Evolutionary conservation across 2,113 vertebrate genomes (phyloP).

Genomic region (Spilogale gracilis): DNA sequence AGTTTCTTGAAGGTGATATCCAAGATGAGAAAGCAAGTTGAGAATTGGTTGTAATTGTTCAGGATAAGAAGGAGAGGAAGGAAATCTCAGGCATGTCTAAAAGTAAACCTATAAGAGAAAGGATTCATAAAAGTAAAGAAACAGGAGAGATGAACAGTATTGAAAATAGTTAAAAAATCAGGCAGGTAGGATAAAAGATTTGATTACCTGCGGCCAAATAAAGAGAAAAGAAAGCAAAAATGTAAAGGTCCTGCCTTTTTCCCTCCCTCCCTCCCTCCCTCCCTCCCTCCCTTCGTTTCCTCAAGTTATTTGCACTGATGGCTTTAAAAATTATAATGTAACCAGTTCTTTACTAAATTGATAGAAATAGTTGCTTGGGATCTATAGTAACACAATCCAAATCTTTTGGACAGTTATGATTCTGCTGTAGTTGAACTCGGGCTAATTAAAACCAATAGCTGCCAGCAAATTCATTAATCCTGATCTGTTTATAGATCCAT

Average conservation of each 20-base stretch:
- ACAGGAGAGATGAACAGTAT: neutral
- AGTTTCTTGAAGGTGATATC: neutral
- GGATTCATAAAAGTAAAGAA: neutral
- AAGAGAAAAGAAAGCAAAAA: neutral
- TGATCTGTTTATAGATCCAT: constrained; percentile 76
- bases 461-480: constrained; percentile 76
- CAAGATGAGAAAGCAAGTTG: neutral
- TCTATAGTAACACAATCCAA: constrained; percentile 49
- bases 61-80: neutral
- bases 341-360: constrained; percentile 13
- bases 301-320: neutral
- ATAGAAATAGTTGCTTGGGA: neutral
- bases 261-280: rapidly evolving
- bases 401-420: constrained; percentile 66
- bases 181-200: neutral
- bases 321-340: constrained; percentile 61
- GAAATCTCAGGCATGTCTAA: neutral
- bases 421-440: constrained; percentile 62
- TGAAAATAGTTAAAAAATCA: neutral
- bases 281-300: too few relatives aligned
- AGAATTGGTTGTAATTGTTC: neutral
- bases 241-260: neutral
- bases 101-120: neutral
- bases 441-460: constrained; percentile 78
- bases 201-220: neutral